phyloP scores from a whole-genome alignment of 1,140 invertebrate species.

The Dendroctonus valens region DNA sequence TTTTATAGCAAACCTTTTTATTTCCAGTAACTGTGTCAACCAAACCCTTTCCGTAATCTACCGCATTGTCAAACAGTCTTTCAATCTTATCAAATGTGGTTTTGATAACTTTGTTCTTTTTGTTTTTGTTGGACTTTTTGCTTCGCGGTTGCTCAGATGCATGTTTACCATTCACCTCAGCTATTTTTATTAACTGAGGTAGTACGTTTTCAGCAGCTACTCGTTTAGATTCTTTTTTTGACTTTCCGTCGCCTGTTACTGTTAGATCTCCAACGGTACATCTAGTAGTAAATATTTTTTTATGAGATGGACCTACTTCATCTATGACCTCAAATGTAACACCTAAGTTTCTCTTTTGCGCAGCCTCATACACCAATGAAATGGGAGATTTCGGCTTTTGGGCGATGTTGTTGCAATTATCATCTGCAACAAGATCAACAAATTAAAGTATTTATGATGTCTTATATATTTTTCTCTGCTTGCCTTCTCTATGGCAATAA shows the following conservation, averaged over 20 bases:
- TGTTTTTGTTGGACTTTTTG: slow-evolving; percentile 38
- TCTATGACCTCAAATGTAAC: slow-evolving; percentile 40
- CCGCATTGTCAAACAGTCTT: slow-evolving; percentile 32
- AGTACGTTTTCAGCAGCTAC: slow-evolving; percentile 38
- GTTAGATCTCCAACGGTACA: slow-evolving; percentile 38
- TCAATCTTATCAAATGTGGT: slow-evolving; percentile 37
- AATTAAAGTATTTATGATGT: not conserved
- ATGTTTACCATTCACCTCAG: slow-evolving; percentile 21
- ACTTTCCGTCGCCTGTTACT: slow-evolving; percentile 38
- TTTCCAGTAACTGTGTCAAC: slow-evolving; percentile 14
- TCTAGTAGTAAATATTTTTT: slow-evolving; percentile 39
- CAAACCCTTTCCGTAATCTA: slow-evolving; percentile 30
- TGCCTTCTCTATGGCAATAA: slow-evolving; percentile 35
- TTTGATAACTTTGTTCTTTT: slow-evolving; percentile 39
- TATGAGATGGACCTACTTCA: slow-evolving; percentile 39
- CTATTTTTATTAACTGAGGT: slow-evolving; percentile 22
- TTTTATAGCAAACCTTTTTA: slow-evolving; percentile 4
- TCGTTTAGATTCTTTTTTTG: slow-evolving; percentile 44
- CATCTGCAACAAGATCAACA: slow-evolving; percentile 16
- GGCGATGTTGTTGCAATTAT: slow-evolving; percentile 35
- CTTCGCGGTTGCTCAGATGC: not conserved
- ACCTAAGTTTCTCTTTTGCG: slow-evolving; percentile 34
- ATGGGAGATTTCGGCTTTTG: slow-evolving; percentile 41
- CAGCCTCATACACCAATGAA: slow-evolving; percentile 40
- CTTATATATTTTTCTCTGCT: not conserved